Conservation (phyloP, 2,113 vertebrate species). For the Plotosus lineatus region DNA sequence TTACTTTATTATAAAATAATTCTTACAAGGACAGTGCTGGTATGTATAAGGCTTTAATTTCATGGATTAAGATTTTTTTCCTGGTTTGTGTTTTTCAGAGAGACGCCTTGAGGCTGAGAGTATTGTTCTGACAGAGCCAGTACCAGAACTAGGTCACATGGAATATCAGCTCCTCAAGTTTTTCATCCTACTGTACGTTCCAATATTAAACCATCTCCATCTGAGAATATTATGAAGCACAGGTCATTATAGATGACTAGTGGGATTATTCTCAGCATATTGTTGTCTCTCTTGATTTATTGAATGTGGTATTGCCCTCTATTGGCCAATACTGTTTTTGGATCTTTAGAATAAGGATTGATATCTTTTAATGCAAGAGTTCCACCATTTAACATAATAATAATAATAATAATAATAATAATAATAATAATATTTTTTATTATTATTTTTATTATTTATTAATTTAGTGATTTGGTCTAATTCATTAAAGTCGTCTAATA, state of each 20-base stretch:
- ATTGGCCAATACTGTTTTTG: neutral
- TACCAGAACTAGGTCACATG: slow-evolving; percentile 78
- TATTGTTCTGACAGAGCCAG: slow-evolving; percentile 74
- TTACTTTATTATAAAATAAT: neutral
- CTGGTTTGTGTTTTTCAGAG: slow-evolving; percentile 70
- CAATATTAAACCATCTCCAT: neutral
- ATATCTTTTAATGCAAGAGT: neutral
- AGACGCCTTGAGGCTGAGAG: slow-evolving; percentile 77
- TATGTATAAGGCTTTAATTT: neutral
- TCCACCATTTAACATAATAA: neutral
- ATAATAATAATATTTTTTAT: too few species aligned
- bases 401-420: too few species aligned
- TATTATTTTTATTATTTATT: too few species aligned
- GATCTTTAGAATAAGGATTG: neutral
- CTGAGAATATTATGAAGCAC: neutral
- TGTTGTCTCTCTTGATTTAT: neutral
- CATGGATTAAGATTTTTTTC: neutral
- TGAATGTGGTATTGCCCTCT: slow-evolving; percentile 20
- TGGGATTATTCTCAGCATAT: neutral
- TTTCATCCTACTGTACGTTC: slow-evolving; percentile 88
- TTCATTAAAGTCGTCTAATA: neutral
- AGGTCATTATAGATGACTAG: neutral
- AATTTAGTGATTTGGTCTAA: neutral
- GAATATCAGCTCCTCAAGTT: slow-evolving; percentile 90
- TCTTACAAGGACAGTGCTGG: neutral